Percentiles rank a stretch among this genome's conserved stretches.
phyloP scores from a whole-genome alignment of 1,140 invertebrate genomes.

The Latrodectus geometricus region DNA sequence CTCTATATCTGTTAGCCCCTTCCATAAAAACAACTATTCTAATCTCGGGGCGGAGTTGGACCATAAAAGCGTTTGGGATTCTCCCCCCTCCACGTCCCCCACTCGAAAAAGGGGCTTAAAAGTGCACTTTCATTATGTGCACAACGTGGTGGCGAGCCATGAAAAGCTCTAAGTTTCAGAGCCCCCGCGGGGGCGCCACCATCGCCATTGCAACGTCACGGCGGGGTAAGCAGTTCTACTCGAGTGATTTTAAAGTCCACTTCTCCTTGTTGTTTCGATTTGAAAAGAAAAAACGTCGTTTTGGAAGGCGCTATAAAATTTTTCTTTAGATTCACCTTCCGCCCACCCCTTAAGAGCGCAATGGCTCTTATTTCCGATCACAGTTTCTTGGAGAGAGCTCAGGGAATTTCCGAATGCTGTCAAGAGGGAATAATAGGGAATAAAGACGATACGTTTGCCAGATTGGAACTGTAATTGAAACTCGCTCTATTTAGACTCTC shows the following conservation, averaged over 20 bases:
- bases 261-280: not conserved
- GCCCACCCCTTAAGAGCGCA: not conserved
- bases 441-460: not conserved
- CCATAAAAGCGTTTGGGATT: conserved; percentile 12
- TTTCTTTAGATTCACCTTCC: not conserved
- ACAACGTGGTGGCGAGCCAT: conserved; percentile 24
- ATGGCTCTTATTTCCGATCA: not conserved
- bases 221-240: conserved; percentile 12
- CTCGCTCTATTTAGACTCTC: not conserved
- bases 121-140: conserved; percentile 21
- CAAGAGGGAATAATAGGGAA: not conserved
- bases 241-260: conserved; percentile 29
- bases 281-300: conserved; percentile 6
- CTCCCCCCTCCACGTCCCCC: not conserved
- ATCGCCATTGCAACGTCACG: conserved; percentile 5
- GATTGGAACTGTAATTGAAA: not conserved
- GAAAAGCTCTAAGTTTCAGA: conserved; percentile 2
- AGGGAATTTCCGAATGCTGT: not conserved
- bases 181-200: conserved; percentile 5
- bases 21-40: conserved; percentile 12
- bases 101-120: not conserved
- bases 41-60: conserved; percentile 10
- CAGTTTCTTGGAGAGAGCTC: not conserved
- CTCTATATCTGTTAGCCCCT: not conserved
- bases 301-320: conserved; percentile 21